Base-by-base conservation (phyloP, 2,797 vertebrate genomes). In the Helicolenus hilgendorfi region DNA sequence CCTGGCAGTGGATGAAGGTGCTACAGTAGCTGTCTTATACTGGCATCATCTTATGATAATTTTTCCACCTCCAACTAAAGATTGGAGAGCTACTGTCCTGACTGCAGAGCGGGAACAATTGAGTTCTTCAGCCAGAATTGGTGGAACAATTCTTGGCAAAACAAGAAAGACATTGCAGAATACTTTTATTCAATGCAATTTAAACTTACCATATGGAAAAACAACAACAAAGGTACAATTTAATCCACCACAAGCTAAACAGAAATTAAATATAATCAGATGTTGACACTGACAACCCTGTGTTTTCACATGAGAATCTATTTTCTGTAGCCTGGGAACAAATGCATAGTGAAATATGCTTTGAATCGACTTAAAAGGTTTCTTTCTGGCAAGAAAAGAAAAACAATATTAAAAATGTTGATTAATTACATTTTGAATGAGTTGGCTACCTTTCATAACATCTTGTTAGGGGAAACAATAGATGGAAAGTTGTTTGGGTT, bases 341-440 rank as follows among this genome's bases (percentile, higher is more conserved):
- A 77, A 74, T 60, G 20, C 56, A 64, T 13, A 77, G 64, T n/a
- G 11, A 83, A 64, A 58, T 20, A 76, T 26, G 26, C 75, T 87
- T 81, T 84, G 31, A 81, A 77, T 49, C 0, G 0, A 74, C 56
- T 62, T 82, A 24, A 88, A 79, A 36, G 56, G 29, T 58, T 85
- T 86, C n/a, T 72, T 36, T 69, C 58, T 65, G 27, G n/a, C 20
- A 55, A 80, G 24, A 67, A 45, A 83, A 60, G 3, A 13, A 18
- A 58, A 36, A 24, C 11, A 65, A 14, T 20, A 49, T 31, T 31
- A 26, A 7, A 80, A 62, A 53, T 20, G 10, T 64, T 75, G 14
- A 35, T 77, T 84, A 80, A 72, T 81, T 78, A 67, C 56, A 82
- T 72, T 83, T 74, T 70, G n/a, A 81, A 72, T 33, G 53, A 55